Evolutionary conservation across 2,888 invertebrate species (phyloP).

Genomic region (Cheilosia pagana): DNA sequence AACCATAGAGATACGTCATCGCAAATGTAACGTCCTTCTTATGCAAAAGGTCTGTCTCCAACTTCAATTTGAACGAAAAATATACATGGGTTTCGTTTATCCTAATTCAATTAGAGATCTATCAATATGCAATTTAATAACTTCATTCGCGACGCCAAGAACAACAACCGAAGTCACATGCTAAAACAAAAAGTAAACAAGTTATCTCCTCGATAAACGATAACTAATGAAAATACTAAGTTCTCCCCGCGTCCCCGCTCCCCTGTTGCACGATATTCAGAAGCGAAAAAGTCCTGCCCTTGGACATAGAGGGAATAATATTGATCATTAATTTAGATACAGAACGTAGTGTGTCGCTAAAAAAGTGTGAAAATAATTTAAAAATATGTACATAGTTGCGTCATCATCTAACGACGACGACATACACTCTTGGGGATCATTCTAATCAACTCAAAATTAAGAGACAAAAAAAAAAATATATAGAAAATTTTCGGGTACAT

Average conservation of each 20-base stretch:
- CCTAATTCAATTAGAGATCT: constrained; percentile 52
- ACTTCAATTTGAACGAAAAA: neutral
- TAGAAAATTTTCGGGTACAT: constrained; percentile 56
- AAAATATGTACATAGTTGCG: constrained; percentile 57
- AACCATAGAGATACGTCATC: no score
- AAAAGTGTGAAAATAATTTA: constrained; percentile 64
- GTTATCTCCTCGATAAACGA: constrained; percentile 32
- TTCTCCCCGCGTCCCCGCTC: neutral
- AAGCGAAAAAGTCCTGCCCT: constrained; percentile 35
- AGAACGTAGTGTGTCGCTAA: constrained; percentile 48
- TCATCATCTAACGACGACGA: constrained; percentile 55
- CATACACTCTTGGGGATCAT: constrained; percentile 62
- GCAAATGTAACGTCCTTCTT: no score
- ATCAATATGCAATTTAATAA: constrained; percentile 52
- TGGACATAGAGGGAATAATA: constrained; percentile 52
- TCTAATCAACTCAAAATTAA: constrained; percentile 67
- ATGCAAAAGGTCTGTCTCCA: neutral
- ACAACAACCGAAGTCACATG: constrained; percentile 65
- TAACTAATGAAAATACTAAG: constrained; percentile 8
- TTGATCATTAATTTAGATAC: constrained; percentile 59
- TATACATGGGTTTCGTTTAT: constrained; percentile 7
- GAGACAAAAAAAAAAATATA: constrained; percentile 46
- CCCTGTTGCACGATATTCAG: neutral
- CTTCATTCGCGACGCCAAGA: constrained; percentile 44
- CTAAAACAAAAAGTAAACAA: constrained; percentile 66